These are phyloP conservation scores for Marisa cornuarietis DNA, from an alignment of 1,140 invertebrate genomes.

Conservation along the genomic window DNA sequence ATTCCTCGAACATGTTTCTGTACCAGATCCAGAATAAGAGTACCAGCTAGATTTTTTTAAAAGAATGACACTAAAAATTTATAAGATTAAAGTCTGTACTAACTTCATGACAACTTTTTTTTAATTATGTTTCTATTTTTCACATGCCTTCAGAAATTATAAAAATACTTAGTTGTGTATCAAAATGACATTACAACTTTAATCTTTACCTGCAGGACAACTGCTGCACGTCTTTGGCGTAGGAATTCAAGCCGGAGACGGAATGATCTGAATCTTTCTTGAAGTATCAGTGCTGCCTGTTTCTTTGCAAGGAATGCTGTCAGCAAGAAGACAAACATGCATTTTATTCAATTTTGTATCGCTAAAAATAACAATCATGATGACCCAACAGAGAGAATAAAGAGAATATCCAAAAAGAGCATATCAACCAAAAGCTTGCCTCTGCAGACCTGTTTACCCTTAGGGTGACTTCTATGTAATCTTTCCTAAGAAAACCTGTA, in stretches of 20 bases:
- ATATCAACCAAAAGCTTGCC: too few species aligned
- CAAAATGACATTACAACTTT: too few species aligned
- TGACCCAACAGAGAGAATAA: too few species aligned
- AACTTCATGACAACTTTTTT: neutral
- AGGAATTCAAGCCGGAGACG: conserved; percentile 84
- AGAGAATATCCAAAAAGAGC: too few species aligned
- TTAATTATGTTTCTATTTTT: neutral
- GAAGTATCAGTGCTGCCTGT: conserved; percentile 81
- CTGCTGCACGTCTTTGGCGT: conserved; percentile 82
- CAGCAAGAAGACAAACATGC: conserved; percentile 32
- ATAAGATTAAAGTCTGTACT: neutral
- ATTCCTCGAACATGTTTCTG: conserved; percentile 75
- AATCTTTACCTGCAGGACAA: conserved; percentile 82
- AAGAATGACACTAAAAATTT: neutral
- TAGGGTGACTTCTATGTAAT: too few species aligned
- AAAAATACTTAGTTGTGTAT: too few species aligned
- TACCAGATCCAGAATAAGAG: conserved; percentile 15
- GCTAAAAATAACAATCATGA: too few species aligned
- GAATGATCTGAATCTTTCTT: conserved; percentile 88
- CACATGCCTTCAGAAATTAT: too few species aligned
- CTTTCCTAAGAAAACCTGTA: too few species aligned
- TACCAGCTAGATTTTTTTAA: neutral
- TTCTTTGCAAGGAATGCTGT: conserved; percentile 76
- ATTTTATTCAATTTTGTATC: neutral
- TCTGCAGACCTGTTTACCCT: too few species aligned